Evolutionary conservation across 2,113 vertebrate species (phyloP), one percentile per base, ranked within the genome.

Genomic region (Hoplias malabaricus): DNA sequence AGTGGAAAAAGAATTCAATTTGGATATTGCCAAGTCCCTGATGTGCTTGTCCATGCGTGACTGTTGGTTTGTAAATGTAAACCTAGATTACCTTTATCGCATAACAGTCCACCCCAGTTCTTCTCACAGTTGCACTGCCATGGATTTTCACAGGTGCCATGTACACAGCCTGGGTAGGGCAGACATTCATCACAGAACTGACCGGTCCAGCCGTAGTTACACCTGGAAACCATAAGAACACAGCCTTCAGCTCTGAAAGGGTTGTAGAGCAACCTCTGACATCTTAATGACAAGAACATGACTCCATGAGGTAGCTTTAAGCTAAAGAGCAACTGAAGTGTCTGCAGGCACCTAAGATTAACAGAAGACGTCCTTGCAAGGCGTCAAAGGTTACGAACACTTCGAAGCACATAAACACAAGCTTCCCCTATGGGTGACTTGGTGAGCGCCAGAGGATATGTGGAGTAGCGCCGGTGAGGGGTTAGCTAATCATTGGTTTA

Each of bases 31-130:
- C 46, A 19, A 11, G 46, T 48, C 43, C n/a, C n/a, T 10, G 33
- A 14, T 25, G 16, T 19, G 67, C n/a, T n/a, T 21, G 42, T 21
- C 31, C 38, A 13, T 67, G 31, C 31, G 34, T 21, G 12, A 50
- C 54, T 79, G 12, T 50, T 14, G 14, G 29, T 29, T 27, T 74
- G 54, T 40, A 61, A 46, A 29, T 73, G 57, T 63, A 27, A 14
- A 10, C 27, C n/a, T 9, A 3, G 7, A 23, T 73, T 93, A 98
- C 98, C 96, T 96, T 97, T 99, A 86, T 98, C 86, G 33, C 98
- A 99, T 74, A 98, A 93, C 80, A 98, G 92, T 50, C 97, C 97
- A 0, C 98, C 98, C 98, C 98, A 99, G 93, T 99, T 99, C 88
- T 90, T 96, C 90, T 99, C 94, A 16, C 98, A 99, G 86, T 87